Conservation (phyloP, 1,140 invertebrate species). For the Gryon sp. region DNA sequence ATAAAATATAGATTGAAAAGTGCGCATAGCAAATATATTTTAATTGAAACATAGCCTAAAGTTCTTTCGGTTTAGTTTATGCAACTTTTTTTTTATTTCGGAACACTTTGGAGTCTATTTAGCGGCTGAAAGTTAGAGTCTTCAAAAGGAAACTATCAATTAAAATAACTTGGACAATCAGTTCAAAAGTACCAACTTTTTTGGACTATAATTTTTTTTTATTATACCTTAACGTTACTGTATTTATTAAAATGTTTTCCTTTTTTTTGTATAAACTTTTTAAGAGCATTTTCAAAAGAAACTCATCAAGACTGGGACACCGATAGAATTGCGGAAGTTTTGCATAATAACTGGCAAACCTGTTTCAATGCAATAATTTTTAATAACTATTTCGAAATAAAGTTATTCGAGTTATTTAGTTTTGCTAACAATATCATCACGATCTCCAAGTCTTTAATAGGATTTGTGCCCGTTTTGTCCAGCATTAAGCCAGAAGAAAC, state of each 20-base stretch:
- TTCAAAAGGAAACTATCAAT: no score
- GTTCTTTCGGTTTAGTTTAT: no score
- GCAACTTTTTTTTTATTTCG: no score
- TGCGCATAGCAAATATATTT: no score
- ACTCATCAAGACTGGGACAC: not conserved
- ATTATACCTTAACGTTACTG: not conserved
- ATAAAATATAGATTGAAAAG: no score
- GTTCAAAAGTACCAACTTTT: no score
- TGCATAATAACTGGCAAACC: conserved; percentile 17
- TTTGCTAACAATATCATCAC: conserved; percentile 20
- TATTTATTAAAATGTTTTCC: not conserved
- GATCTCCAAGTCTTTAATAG: conserved; percentile 24
- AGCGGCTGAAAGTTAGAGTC: no score
- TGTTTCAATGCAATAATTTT: conserved; percentile 20
- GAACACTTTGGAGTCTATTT: no score
- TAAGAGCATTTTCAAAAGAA: not conserved
- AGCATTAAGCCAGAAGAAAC: conserved; percentile 16
- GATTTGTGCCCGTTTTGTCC: conserved; percentile 16
- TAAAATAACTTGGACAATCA: no score
- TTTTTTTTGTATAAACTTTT: not conserved
- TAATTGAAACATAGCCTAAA: no score
- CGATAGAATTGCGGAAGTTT: conserved; percentile 23
- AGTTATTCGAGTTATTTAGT: conserved; percentile 25
- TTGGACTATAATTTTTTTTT: no score
- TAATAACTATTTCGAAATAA: conserved; percentile 23